Evolutionary conservation across 2,888 invertebrate species (phyloP).

Genomic region (Scelioninae gen. 1): DNA sequence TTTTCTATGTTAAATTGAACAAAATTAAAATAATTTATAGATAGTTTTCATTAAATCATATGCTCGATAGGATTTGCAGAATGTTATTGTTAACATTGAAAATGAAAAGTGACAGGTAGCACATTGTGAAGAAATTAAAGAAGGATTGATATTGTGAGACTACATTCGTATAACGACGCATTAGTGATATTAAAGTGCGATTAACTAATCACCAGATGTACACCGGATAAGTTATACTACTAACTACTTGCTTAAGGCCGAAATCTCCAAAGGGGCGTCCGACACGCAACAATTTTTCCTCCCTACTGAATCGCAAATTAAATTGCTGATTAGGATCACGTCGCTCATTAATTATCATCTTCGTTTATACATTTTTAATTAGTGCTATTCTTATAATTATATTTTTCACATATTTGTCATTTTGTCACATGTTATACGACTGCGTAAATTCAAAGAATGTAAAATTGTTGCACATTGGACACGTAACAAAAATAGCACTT

Average conservation of each 20-base stretch:
- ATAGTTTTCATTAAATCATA: background rate
- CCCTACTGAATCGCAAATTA: conserved; percentile 47
- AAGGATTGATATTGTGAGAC: conserved; percentile 66
- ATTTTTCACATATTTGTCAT: background rate
- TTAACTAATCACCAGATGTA: conserved; percentile 70
- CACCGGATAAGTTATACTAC: conserved; percentile 67
- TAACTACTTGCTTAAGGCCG: conserved; percentile 71
- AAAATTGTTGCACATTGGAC: conserved; percentile 36
- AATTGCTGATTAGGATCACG: conserved; percentile 58
- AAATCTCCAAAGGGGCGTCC: conserved; percentile 67
- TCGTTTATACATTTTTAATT: conserved; percentile 47
- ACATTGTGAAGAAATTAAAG: conserved; percentile 66
- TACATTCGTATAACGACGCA: conserved; percentile 70
- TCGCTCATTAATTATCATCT: conserved; percentile 41
- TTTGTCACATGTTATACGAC: background rate
- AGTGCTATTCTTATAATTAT: conserved; percentile 9
- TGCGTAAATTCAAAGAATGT: conserved; percentile 15
- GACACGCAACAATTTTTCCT: conserved; percentile 65
- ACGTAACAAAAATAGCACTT: conserved; percentile 57
- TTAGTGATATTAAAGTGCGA: conserved; percentile 71
- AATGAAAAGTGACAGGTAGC: conserved; percentile 53
- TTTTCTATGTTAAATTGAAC: conserved; percentile 28
- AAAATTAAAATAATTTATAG: conserved; percentile 1
- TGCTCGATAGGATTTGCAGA: too few species aligned
- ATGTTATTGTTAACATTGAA: conserved; percentile 41